These are phyloP conservation scores for Ephialtes manifestator DNA, from an alignment of 2,888 invertebrate genomes.

Conservation along the genomic window DNA sequence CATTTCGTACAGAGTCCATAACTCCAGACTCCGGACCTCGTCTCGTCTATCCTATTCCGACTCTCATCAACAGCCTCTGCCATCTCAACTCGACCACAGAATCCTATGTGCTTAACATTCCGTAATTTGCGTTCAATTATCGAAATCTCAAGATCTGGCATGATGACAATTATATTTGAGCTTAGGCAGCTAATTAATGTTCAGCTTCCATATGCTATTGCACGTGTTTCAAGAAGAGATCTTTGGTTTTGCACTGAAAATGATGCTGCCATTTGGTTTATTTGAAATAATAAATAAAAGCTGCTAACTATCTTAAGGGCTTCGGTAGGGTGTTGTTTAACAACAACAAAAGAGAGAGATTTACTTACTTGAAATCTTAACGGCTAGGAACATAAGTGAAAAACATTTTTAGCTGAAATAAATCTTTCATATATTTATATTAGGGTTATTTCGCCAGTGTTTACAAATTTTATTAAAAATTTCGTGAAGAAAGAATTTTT, in stretches of 20 bases:
- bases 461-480: too few relatives aligned
- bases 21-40: slow-evolving; percentile 22
- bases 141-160: slow-evolving; percentile 8
- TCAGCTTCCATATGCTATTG: background rate
- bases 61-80: slow-evolving; percentile 33
- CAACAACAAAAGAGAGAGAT: too few relatives aligned
- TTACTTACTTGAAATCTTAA: too few relatives aligned
- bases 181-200: background rate
- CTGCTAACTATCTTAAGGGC: too few relatives aligned
- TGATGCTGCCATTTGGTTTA: background rate
- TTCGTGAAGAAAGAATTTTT: too few relatives aligned
- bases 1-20: slow-evolving; percentile 11
- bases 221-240: background rate
- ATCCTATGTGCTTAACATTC: background rate
- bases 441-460: too few relatives aligned
- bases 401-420: too few relatives aligned
- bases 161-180: background rate
- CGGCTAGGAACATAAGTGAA: too few relatives aligned
- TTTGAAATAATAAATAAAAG: too few relatives aligned
- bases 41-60: slow-evolving; percentile 14
- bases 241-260: background rate
- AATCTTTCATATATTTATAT: too few relatives aligned
- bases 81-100: slow-evolving; percentile 12
- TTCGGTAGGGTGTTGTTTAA: too few relatives aligned
- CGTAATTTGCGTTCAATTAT: slow-evolving; percentile 28